Conservation (phyloP, 2,888 invertebrate species). For the Mythimna vitellina region DNA sequence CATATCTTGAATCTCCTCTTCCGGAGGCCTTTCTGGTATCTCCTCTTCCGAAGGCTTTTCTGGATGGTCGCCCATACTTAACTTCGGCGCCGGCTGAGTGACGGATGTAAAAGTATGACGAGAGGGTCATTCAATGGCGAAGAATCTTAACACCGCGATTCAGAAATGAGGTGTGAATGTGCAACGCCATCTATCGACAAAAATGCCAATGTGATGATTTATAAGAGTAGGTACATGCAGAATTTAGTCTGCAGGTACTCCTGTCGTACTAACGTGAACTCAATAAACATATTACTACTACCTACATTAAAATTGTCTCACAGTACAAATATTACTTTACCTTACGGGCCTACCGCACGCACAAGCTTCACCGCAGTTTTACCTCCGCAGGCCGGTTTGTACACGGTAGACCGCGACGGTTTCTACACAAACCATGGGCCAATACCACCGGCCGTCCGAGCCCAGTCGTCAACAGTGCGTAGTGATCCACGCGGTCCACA, state of each 20-base stretch:
- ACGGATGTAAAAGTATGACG: too few species aligned
- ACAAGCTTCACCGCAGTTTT: too few species aligned
- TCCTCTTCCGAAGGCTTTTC: neutral
- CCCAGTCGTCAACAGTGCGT: too few species aligned
- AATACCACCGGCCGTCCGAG: too few species aligned
- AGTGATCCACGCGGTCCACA: too few species aligned
- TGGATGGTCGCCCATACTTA: slow-evolving; percentile 20
- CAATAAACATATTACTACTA: neutral
- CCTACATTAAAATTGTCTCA: neutral
- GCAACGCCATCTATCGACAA: slow-evolving; percentile 30
- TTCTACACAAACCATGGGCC: too few species aligned
- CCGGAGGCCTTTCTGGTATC: neutral
- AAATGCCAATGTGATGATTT: neutral
- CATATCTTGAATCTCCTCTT: neutral
- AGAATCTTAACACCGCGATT: slow-evolving; percentile 27
- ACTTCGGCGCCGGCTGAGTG: neutral
- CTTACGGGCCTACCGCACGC: too few species aligned
- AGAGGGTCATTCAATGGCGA: slow-evolving; percentile 16
- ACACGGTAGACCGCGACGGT: too few species aligned
- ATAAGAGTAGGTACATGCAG: neutral
- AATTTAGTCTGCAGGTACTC: too few species aligned
- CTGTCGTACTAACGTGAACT: too few species aligned
- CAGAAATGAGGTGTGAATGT: slow-evolving; percentile 5
- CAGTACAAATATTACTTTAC: too few species aligned
- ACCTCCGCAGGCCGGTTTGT: too few species aligned